Conservation (phyloP, 92 coral and sea anemone species). For the Desmophyllum pertusum region DNA sequence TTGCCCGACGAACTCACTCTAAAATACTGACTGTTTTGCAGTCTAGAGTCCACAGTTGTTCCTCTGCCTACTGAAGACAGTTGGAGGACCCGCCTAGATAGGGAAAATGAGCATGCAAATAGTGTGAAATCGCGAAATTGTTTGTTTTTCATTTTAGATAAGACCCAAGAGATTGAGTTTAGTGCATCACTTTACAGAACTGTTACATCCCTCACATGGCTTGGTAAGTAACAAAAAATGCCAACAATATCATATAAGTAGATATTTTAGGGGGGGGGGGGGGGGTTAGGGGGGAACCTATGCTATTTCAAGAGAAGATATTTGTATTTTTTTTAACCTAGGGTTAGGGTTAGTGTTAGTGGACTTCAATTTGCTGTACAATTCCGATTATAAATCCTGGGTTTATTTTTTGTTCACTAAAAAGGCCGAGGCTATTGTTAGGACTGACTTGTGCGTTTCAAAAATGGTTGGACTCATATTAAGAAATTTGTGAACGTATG, state of each 20-base stretch:
- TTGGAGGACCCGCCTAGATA: background rate
- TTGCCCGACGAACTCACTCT: no score
- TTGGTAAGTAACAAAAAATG: constrained; percentile 65
- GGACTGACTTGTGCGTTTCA: background rate
- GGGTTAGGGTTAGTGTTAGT: no score
- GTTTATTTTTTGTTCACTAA: no score
- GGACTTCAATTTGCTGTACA: background rate
- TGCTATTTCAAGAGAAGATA: background rate
- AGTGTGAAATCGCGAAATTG: background rate
- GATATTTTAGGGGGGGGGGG: no score
- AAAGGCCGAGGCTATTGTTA: background rate
- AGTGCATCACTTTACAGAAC: constrained; percentile 82
- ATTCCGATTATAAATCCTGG: background rate
- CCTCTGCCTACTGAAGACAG: no score
- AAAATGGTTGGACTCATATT: background rate
- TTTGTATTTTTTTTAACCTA: background rate
- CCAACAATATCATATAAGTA: background rate
- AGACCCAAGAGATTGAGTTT: constrained; percentile 81
- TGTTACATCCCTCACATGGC: constrained; percentile 73
- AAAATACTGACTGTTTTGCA: no score
- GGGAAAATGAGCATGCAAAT: background rate
- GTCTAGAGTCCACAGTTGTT: no score
- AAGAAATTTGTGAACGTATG: no score
- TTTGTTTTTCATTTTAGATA: constrained; percentile 49
- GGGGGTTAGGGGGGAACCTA: background rate